phyloP scores from a whole-genome alignment of 1,140 invertebrate genomes.

The Lethrus apterus region DNA sequence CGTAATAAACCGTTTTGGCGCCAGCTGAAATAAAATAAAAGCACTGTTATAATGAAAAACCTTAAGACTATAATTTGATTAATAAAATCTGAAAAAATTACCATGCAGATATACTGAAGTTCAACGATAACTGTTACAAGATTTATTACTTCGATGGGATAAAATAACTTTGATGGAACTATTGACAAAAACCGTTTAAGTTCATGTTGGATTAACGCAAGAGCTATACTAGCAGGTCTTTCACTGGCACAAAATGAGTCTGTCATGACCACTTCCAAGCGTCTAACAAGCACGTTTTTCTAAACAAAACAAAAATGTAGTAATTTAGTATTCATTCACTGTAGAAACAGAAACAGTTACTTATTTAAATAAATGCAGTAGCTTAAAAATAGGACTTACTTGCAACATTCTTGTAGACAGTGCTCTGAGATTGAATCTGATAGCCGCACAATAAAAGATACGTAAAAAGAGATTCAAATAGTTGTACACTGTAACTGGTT shows the following conservation, averaged over 20 bases:
- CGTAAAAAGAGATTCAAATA: constrained; percentile 15
- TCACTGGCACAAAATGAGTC: constrained; percentile 11
- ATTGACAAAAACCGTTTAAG: constrained; percentile 4
- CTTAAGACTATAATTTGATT: not conserved
- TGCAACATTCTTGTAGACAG: constrained; percentile 7
- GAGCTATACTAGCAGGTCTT: constrained; percentile 6
- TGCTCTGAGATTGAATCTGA: constrained; percentile 2
- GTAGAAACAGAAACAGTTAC: not conserved
- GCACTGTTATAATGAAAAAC: not conserved
- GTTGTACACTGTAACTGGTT: constrained; percentile 16
- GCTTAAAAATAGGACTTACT: constrained; percentile 3
- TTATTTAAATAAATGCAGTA: not conserved
- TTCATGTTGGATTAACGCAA: constrained; percentile 15
- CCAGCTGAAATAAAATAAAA: constrained; percentile 3
- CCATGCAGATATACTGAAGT: constrained; percentile 14
- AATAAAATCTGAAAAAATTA: constrained; percentile 1
- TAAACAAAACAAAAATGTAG: constrained; percentile 7
- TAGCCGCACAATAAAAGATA: constrained; percentile 8
- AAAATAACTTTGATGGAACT: constrained; percentile 2
- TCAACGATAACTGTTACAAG: constrained; percentile 9
- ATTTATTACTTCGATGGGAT: constrained; percentile 11
- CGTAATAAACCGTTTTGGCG: constrained; percentile 7
- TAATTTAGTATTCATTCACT: not conserved
- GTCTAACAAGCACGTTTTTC: constrained; percentile 13
- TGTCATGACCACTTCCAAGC: constrained; percentile 14